Evolutionary conservation across 2,113 vertebrate species (phyloP).

Genomic region (Urocolius indicus): DNA sequence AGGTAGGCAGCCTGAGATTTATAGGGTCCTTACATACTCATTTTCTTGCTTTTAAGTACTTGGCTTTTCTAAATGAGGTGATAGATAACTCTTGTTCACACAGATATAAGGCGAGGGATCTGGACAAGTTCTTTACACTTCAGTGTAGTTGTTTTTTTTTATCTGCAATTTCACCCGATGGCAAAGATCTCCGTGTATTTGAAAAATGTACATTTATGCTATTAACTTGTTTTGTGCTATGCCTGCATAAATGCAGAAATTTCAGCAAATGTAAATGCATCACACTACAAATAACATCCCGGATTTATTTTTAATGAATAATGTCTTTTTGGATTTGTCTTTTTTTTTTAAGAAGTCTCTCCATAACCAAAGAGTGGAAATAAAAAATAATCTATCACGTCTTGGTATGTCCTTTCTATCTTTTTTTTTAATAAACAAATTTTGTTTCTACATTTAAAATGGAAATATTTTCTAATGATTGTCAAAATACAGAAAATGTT

Average conservation of each 20-base stretch:
- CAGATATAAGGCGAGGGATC: neutral
- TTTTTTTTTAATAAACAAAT: neutral
- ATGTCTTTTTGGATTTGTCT: neutral
- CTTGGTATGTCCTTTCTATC: neutral
- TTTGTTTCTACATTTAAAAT: neutral
- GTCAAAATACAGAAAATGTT: neutral
- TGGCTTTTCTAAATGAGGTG: conserved; percentile 28
- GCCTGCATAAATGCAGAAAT: neutral
- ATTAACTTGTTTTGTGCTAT: neutral
- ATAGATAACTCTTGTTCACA: conserved; percentile 12
- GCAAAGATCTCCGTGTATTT: neutral
- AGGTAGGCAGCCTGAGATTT: conserved; percentile 15
- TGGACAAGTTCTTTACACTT: neutral
- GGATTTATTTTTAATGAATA: neutral
- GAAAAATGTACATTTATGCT: neutral
- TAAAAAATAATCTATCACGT: neutral
- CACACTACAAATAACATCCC: neutral
- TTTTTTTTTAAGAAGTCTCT: neutral
- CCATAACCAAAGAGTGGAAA: neutral
- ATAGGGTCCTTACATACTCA: conserved; percentile 12
- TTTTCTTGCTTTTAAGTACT: conserved; percentile 41
- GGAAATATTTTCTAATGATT: neutral
- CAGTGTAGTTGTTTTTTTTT: neutral
- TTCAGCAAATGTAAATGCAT: neutral
- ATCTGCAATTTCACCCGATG: neutral